phyloP scores from a whole-genome alignment of 2,797 vertebrate genomes.

The Sebastes reedi region DNA sequence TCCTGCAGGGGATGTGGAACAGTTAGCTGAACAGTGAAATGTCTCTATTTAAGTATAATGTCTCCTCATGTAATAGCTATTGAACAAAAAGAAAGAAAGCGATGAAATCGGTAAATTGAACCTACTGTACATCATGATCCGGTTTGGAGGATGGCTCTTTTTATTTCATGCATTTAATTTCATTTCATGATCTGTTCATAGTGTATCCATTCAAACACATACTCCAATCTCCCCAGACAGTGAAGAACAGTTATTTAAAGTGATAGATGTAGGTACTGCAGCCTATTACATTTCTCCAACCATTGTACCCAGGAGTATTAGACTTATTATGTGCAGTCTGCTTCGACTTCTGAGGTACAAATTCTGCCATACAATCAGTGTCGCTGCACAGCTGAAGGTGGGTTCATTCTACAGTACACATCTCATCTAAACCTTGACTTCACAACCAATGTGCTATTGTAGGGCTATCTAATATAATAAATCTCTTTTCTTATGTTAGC shows the following conservation, averaged over 20 bases:
- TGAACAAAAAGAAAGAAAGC: constrained; percentile 28
- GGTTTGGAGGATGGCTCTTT: constrained; percentile 3
- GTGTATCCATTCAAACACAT: neutral
- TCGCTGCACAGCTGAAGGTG: neutral
- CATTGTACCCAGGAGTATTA: constrained; percentile 13
- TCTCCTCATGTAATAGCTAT: constrained; percentile 14
- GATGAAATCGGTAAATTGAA: neutral
- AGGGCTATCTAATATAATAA: constrained; percentile 16
- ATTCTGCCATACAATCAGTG: constrained; percentile 1
- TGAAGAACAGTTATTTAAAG: constrained; percentile 19
- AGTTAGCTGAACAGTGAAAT: constrained; percentile 22
- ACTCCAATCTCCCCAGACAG: neutral
- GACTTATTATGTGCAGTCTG: constrained; percentile 7
- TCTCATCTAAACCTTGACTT: neutral
- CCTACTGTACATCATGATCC: neutral
- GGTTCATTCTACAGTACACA: neutral
- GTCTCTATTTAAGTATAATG: constrained; percentile 10
- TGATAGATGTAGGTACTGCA: neutral
- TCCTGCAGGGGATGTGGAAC: constrained; percentile 22
- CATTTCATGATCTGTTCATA: neutral
- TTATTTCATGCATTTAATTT: neutral
- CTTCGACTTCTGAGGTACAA: constrained; percentile 1
- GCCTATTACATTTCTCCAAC: constrained; percentile 9
- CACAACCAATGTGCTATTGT: constrained; percentile 8
- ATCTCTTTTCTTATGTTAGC: constrained; percentile 12